Conservation (phyloP, 2,888 invertebrate genomes). For the Strigamia transsilvanica region DNA sequence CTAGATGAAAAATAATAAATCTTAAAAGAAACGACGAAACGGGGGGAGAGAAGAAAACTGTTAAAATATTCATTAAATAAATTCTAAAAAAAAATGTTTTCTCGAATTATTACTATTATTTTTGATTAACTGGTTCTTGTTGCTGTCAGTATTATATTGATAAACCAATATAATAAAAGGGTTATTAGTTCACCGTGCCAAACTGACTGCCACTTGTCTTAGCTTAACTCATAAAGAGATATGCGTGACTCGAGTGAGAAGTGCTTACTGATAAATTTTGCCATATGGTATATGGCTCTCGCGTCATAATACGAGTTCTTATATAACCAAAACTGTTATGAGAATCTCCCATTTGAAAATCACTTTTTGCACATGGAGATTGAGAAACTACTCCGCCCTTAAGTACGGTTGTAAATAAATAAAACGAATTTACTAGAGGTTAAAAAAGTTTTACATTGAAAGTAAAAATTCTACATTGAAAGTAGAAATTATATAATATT, state of each 20-base stretch:
- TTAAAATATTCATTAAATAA: background rate
- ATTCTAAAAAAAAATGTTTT: background rate
- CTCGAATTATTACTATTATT: background rate
- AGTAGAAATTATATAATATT: too few species aligned
- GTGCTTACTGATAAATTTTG: background rate
- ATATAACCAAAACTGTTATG: background rate
- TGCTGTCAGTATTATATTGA: slow-evolving; percentile 32
- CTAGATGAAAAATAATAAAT: slow-evolving; percentile 17
- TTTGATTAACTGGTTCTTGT: slow-evolving; percentile 40
- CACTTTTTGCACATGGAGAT: too few species aligned
- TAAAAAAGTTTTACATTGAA: too few species aligned
- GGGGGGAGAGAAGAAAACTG: background rate
- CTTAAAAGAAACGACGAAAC: background rate
- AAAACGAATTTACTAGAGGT: background rate
- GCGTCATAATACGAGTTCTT: background rate
- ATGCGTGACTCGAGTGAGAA: background rate
- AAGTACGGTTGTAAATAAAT: background rate
- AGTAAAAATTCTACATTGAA: too few species aligned
- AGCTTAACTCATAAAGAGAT: slow-evolving; percentile 16
- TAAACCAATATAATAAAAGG: slow-evolving; percentile 42
- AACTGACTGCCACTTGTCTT: slow-evolving; percentile 39
- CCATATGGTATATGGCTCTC: background rate
- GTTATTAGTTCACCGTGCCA: slow-evolving; percentile 36
- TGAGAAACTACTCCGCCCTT: too few species aligned
- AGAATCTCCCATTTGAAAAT: too few species aligned